Evolutionary conservation across 2,113 vertebrate species (phyloP).

Genomic region (Calidris pugnax): DNA sequence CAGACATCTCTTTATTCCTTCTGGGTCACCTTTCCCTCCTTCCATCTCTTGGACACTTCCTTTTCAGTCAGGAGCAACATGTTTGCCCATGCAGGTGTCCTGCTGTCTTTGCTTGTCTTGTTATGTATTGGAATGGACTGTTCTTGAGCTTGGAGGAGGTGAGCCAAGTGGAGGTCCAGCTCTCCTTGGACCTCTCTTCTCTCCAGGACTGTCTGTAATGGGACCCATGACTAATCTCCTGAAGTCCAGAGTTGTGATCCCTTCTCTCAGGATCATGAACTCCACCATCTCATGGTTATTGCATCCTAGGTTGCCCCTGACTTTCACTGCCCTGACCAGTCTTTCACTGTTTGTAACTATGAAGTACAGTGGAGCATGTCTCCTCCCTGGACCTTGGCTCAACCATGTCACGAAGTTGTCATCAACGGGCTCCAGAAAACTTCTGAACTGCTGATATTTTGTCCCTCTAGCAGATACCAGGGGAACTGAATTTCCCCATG

Average conservation of each 20-base stretch:
- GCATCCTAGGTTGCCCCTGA: neutral
- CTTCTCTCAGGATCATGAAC: neutral
- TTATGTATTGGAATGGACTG: neutral
- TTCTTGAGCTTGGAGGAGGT: neutral
- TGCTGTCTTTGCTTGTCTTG: neutral
- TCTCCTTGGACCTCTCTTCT: neutral
- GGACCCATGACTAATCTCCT: neutral
- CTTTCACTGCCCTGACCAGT: neutral
- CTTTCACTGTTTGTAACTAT: neutral
- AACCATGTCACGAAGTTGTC: neutral
- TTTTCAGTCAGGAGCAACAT: neutral
- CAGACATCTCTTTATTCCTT: neutral
- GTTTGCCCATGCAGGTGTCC: accelerated
- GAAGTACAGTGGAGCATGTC: neutral
- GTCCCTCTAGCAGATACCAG: neutral
- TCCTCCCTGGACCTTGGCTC: accelerated
- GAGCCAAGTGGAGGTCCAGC: neutral
- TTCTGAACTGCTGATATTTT: neutral
- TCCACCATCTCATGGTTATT: neutral
- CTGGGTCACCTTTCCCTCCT: neutral
- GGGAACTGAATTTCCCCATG: neutral
- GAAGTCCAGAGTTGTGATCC: neutral
- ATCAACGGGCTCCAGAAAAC: neutral
- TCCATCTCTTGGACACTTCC: neutral
- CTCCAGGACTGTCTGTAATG: neutral